These are phyloP conservation scores for Trisateles emortualis DNA, from an alignment of 2,888 invertebrate genomes.

Conservation along the genomic window DNA sequence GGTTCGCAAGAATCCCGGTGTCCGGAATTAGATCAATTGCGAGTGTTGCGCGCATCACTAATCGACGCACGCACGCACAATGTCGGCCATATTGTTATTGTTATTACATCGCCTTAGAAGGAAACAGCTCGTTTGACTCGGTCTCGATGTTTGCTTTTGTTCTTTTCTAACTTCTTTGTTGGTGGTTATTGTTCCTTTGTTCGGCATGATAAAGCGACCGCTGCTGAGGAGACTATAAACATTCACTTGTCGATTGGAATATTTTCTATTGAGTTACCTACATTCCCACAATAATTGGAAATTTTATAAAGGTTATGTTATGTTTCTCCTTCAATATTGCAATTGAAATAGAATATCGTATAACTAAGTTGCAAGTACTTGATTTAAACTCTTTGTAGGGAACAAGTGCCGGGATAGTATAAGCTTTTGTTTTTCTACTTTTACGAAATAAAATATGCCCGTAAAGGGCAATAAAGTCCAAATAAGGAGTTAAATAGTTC, in stretches of 20 bases:
- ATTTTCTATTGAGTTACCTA: conserved; percentile 56
- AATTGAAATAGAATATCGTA: conserved; percentile 10
- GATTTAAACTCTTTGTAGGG: no score
- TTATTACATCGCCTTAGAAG: conserved; percentile 72
- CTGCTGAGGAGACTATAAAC: conserved; percentile 69
- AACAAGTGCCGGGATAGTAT: conserved; percentile 53
- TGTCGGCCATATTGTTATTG: conserved; percentile 75
- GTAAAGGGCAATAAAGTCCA: conserved; percentile 63
- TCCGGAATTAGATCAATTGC: conserved; percentile 64
- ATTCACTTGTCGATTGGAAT: conserved; percentile 65
- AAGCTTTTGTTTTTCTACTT: conserved; percentile 52
- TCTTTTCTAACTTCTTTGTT: conserved; percentile 80
- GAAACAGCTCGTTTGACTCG: conserved; percentile 73
- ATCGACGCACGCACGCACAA: conserved; percentile 62
- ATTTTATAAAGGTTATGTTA: conserved; percentile 40
- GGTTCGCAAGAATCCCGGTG: conserved; percentile 42
- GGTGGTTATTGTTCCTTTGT: conserved; percentile 79
- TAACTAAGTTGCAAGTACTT: no score
- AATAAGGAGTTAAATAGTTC: conserved; percentile 65
- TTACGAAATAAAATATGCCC: conserved; percentile 58
- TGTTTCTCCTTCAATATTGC: conserved; percentile 25
- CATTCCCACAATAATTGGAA: conserved; percentile 52
- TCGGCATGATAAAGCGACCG: conserved; percentile 68
- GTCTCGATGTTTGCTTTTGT: conserved; percentile 76
- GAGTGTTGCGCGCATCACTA: conserved; percentile 59